Evolutionary conservation across 2,888 invertebrate species (phyloP).

Genomic region (Coremacera marginata): DNA sequence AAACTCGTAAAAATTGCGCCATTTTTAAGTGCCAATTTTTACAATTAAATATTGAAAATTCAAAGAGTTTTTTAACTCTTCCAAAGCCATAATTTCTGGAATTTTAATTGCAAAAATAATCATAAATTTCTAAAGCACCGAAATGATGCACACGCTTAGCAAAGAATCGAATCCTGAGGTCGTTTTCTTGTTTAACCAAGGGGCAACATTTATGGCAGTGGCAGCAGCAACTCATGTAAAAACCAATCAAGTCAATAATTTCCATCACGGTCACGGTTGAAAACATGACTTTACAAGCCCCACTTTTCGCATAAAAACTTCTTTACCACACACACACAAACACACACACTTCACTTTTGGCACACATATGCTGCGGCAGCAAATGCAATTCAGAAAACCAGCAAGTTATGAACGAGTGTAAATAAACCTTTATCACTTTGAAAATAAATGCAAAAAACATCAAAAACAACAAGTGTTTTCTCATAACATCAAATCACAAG

Average conservation of each 20-base stretch:
- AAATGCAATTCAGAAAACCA: neutral
- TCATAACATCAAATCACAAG: conserved; percentile 33
- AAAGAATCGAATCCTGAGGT: neutral
- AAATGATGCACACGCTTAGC: neutral
- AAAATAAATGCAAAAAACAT: conserved; percentile 17
- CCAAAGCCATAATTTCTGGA: conserved; percentile 34
- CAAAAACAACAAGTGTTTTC: neutral
- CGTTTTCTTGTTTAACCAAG: neutral
- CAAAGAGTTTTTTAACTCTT: conserved; percentile 27
- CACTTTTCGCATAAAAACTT: neutral
- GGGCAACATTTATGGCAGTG: neutral
- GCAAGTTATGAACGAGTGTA: conserved; percentile 39
- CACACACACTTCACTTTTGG: neutral
- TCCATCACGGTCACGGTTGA: conserved; percentile 49
- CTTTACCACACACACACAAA: neutral
- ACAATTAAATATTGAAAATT: conserved; percentile 16
- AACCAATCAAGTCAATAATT: conserved; percentile 55
- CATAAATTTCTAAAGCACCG: conserved; percentile 36
- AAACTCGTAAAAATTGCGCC: neutral
- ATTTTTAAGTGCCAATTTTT: neutral
- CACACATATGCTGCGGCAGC: neutral
- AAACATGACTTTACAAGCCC: conserved; percentile 35
- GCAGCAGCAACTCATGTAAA: conserved; percentile 36
- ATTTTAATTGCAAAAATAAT: conserved; percentile 49
- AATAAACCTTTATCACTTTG: conserved; percentile 41